phyloP scores from a whole-genome alignment of 2,113 vertebrate species.

The Carollia perspicillata region DNA sequence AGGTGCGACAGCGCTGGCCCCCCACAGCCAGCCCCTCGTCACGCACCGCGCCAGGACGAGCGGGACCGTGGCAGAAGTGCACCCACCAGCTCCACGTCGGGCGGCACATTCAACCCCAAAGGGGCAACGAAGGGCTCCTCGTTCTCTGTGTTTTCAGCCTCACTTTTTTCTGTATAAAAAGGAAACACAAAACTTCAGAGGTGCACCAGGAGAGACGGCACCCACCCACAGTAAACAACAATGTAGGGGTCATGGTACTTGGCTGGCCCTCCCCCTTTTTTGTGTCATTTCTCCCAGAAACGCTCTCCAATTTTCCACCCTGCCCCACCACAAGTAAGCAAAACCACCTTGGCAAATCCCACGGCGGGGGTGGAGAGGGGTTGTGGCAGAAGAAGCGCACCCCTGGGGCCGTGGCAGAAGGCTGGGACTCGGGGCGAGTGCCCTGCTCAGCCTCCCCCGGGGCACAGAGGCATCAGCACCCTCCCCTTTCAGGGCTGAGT shows the following conservation, averaged over 20 bases:
- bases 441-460: neutral
- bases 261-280: accelerated
- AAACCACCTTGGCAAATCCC: neutral
- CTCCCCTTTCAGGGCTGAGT: too few species aligned
- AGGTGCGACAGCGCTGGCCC: accelerated
- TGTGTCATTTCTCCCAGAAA: neutral
- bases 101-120: conserved; percentile 89
- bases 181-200: neutral
- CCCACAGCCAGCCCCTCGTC: neutral
- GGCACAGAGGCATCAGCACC: neutral
- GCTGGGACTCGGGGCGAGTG: too few species aligned
- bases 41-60: too few species aligned
- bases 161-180: conserved; percentile 78
- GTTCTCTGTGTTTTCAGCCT: conserved; percentile 86
- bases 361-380: too few species aligned
- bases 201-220: accelerated
- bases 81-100: conserved; percentile 97
- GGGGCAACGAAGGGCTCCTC: conserved; percentile 97
- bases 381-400: accelerated
- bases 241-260: accelerated
- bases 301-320: neutral
- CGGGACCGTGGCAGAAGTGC: neutral
- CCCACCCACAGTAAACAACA: accelerated
- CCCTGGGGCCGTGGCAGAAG: neutral
- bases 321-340: accelerated